Conservation (phyloP, 2,888 invertebrate species). For the Pyrrhia umbra region DNA sequence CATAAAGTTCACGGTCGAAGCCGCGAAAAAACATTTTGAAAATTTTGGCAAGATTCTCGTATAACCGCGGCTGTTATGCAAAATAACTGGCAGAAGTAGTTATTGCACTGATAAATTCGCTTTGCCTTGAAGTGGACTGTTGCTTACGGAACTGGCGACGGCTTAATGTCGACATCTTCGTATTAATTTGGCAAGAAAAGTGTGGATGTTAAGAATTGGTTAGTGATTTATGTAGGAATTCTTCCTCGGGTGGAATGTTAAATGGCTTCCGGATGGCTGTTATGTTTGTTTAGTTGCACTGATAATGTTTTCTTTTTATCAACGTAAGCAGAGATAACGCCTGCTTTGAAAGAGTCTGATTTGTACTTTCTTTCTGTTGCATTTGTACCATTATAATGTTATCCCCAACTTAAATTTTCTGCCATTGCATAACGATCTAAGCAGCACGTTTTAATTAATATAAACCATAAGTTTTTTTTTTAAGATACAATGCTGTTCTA, state of each 20-base stretch:
- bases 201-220: slow-evolving; percentile 1
- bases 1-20: slow-evolving; percentile 41
- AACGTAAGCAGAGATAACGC: too few species aligned
- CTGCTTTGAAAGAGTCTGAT: too few species aligned
- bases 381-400: too few species aligned
- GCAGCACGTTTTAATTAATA: too few species aligned
- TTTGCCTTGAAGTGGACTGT: slow-evolving; percentile 36
- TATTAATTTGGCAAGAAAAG: slow-evolving; percentile 41
- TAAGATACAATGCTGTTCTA: too few species aligned
- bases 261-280: background rate
- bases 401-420: too few species aligned
- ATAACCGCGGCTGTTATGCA: slow-evolving; percentile 37
- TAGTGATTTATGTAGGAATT: background rate
- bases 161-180: slow-evolving; percentile 11
- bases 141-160: slow-evolving; percentile 36
- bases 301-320: background rate
- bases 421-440: too few species aligned
- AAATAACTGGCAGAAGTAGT: slow-evolving; percentile 38
- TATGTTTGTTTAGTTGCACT: background rate
- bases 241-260: background rate
- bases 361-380: too few species aligned
- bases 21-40: slow-evolving; percentile 23
- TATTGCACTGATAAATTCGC: slow-evolving; percentile 39
- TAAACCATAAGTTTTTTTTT: too few species aligned
- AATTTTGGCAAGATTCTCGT: slow-evolving; percentile 47